Evolutionary conservation across 2,888 invertebrate species (phyloP), one percentile per base, ranked within the genome.

Genomic region (Trissolcus brochymenae): DNA sequence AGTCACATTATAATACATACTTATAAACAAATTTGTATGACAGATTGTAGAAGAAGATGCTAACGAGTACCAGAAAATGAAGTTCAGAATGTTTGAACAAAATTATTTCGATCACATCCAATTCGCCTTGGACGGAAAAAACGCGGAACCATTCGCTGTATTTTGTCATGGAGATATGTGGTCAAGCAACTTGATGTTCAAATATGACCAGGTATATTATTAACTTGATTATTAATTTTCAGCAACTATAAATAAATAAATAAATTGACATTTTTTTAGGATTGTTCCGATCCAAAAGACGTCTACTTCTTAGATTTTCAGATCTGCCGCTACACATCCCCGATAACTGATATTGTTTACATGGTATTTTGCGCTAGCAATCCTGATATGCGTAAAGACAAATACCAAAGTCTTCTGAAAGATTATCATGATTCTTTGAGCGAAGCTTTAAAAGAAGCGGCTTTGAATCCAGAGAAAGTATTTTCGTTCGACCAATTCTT

Each of bases 311-410:
- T 83, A 55, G 83, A 83, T 14, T 82, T 83, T 53, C 83, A 83
- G 75, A 35, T 81, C 17, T 50, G 65, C 19, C 82, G 83, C 19
- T 83, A 82, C 51, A 67, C 81, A 6, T 83, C 83, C 2, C 82
- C 82, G 0, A 85, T 83, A 3, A 73, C 80, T 35, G 89, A 89
- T 67, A 60, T 89, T 46, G 79, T 85, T 3, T 88, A 89, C 73
- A 82, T 85, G 76, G 79, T 89, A 9, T 88, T 85, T 68, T 84
- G 84, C 3, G 85, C 85, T 40, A 82, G 83, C 7, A 77, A 82
- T 2, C 83, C 83, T 54, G 81, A 84, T 13, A 66, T 83, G 13
- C 81, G 88, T 4, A 73, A 80, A 19, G 74, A 82, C 49, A 77
- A 86, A 29, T 82, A 84, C 6, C 83, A 89, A 25, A 60, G 83